Base-by-base conservation (phyloP, 2,113 vertebrate species). In the Synchiropus splendidus region DNA sequence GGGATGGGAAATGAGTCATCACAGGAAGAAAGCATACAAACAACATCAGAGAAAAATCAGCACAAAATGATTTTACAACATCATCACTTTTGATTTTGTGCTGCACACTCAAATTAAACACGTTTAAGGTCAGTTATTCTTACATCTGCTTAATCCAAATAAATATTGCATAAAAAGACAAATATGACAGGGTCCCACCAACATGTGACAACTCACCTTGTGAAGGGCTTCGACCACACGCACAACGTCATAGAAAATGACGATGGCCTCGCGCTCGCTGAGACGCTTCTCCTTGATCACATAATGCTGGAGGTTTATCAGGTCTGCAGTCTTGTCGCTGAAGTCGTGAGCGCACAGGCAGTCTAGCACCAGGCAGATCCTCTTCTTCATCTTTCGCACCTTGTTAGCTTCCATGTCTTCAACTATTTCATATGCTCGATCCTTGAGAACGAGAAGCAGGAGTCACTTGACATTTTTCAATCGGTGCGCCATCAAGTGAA, bases 271-370 rank as follows among this genome's bases (percentile, higher is more conserved):
- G 2, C 93, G 81, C 75, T 99, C 95, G 0, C 93, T 93, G 10
- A 98, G 87, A 8, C 95, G 70, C 72, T 99, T 99, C 81, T 98
- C 95, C 59, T 97, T 98, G 63, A 99, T 99, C 70, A 99, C 95
- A 0, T 99, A 99, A 79, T 99, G 94, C 85, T 99, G 95, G 48
- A 99, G 86, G 74, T 99, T 99, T 75, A 99, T 99, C 61, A 99
- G 87, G 77, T 99, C 95, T 0, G 91, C 94, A 0, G 94, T 97
- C 76, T 92, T 97, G 83, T 94, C 92, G 1, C 92, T 97, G 79
- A 95, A 97, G 77, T 99, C 94, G 0, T 99, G 94, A 6, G 94
- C 92, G 42, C 93, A 99, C 43, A 99, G 87, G 73, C 94, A 99
- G 85, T 99, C 95, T 2, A 99, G 81, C 66, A 99, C 95, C 0